These are phyloP conservation scores for Thripadectes ignobilis DNA, from an alignment of 2,797 vertebrate species.

Conservation along the genomic window DNA sequence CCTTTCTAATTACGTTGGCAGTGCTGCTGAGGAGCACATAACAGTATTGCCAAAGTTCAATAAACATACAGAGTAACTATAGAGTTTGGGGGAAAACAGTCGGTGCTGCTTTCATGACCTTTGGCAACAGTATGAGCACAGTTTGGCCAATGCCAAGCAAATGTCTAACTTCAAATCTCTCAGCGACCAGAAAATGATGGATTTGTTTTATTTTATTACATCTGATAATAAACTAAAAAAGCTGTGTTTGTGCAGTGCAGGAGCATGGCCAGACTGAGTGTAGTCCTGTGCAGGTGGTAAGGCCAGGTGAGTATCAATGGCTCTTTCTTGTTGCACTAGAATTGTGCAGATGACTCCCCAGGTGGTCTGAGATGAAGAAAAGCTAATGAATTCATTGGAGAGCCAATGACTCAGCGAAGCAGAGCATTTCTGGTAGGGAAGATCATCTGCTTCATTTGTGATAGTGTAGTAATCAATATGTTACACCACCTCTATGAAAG, in stretches of 20 bases:
- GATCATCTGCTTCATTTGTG: neutral
- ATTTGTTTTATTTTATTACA: constrained; percentile 35
- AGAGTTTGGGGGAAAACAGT: constrained; percentile 42
- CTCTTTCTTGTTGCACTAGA: neutral
- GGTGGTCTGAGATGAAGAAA: neutral
- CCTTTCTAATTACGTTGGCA: constrained; percentile 31
- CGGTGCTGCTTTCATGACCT: constrained; percentile 19
- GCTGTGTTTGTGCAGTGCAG: neutral
- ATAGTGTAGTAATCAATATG: neutral
- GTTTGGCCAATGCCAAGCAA: constrained; percentile 35
- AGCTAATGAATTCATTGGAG: neutral
- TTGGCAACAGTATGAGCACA: constrained; percentile 9
- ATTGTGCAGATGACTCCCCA: neutral
- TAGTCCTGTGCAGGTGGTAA: neutral
- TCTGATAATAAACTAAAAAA: constrained; percentile 44
- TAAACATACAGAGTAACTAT: constrained; percentile 57
- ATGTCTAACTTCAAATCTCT: constrained; percentile 32
- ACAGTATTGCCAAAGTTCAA: constrained; percentile 22
- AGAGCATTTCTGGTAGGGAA: neutral
- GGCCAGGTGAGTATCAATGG: neutral
- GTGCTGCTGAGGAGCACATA: constrained; percentile 35
- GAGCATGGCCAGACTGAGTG: neutral
- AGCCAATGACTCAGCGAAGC: neutral
- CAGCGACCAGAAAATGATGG: constrained; percentile 17
- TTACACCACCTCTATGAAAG: neutral